Percentiles rank a stretch among this genome's conserved stretches.
These are phyloP conservation scores for Hippocampus abdominalis DNA, from an alignment of 2,113 vertebrate species.

Conservation along the genomic window DNA sequence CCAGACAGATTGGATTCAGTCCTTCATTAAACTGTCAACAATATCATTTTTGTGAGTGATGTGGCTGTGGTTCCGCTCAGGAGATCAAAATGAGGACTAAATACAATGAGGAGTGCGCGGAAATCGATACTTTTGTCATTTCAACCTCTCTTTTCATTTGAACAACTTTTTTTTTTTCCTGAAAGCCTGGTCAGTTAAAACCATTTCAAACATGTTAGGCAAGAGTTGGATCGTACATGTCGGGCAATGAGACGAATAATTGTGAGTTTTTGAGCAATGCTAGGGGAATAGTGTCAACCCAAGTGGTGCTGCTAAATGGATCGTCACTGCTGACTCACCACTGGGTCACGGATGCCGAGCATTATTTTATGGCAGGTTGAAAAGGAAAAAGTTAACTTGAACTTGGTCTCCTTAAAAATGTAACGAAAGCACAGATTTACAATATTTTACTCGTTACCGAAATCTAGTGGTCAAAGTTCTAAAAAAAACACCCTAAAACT, in stretches of 20 bases:
- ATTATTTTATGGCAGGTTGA: slow-evolving; percentile 6
- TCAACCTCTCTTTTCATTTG: slow-evolving; percentile 1
- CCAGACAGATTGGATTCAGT: slow-evolving; percentile 28
- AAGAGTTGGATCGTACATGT: slow-evolving; percentile 8
- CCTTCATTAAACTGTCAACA: slow-evolving; percentile 14
- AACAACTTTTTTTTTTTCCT: not conserved
- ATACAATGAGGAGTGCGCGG: slow-evolving; percentile 1
- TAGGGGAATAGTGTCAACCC: slow-evolving; percentile 33
- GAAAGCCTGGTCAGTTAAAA: not conserved
- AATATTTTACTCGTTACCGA: not conserved
- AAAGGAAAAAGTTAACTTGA: not conserved
- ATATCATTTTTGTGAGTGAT: not conserved
- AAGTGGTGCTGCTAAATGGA: slow-evolving; percentile 35
- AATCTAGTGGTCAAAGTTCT: not conserved
- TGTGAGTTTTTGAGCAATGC: slow-evolving; percentile 32
- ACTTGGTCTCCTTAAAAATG: not conserved
- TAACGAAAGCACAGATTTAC: not conserved
- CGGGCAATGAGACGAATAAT: slow-evolving; percentile 2
- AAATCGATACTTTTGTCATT: slow-evolving; percentile 3
- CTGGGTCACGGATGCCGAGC: slow-evolving; percentile 25
- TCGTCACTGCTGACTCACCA: slow-evolving; percentile 57
- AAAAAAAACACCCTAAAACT: not conserved
- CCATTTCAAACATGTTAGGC: not conserved
- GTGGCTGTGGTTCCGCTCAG: slow-evolving; percentile 20
- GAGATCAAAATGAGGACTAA: slow-evolving; percentile 15